These are phyloP conservation scores for Nothoprocta pentlandii DNA, from an alignment of 2,113 vertebrate genomes.

Conservation along the genomic window DNA sequence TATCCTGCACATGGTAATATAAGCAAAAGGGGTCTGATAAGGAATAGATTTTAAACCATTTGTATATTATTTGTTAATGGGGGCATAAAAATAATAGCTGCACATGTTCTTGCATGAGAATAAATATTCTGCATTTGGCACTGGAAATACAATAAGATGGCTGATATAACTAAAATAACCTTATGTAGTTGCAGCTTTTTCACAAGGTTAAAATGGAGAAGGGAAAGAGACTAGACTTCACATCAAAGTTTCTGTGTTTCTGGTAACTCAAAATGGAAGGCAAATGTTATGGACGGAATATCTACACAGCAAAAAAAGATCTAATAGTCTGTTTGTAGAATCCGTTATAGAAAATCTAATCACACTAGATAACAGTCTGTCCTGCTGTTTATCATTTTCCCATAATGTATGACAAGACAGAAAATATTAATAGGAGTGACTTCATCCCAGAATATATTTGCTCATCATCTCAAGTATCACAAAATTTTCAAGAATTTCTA, in stretches of 20 bases:
- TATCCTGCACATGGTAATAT: neutral
- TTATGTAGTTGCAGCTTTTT: neutral
- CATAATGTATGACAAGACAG: slow-evolving; percentile 31
- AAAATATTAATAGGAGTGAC: slow-evolving; percentile 27
- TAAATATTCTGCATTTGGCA: neutral
- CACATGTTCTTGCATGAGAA: neutral
- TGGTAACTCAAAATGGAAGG: neutral
- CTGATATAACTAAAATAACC: neutral
- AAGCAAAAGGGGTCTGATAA: slow-evolving; percentile 31
- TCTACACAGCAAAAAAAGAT: neutral
- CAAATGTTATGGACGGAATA: neutral
- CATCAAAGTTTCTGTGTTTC: neutral
- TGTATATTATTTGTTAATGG: neutral
- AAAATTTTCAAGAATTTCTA: slow-evolving; percentile 41
- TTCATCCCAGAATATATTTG: slow-evolving; percentile 25
- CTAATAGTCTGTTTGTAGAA: neutral
- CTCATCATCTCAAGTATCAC: slow-evolving; percentile 5
- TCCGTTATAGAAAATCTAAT: neutral
- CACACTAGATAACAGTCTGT: neutral
- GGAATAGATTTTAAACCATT: slow-evolving; percentile 22
- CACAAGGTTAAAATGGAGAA: neutral
- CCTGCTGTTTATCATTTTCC: slow-evolving; percentile 45
- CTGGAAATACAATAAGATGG: neutral
- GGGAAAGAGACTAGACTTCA: neutral
- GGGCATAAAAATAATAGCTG: slow-evolving; percentile 2